Percentiles rank a stretch among this genome's conserved stretches.
Conservation (phyloP, 2,113 vertebrate genomes). For the Gasterosteus nipponicus region DNA sequence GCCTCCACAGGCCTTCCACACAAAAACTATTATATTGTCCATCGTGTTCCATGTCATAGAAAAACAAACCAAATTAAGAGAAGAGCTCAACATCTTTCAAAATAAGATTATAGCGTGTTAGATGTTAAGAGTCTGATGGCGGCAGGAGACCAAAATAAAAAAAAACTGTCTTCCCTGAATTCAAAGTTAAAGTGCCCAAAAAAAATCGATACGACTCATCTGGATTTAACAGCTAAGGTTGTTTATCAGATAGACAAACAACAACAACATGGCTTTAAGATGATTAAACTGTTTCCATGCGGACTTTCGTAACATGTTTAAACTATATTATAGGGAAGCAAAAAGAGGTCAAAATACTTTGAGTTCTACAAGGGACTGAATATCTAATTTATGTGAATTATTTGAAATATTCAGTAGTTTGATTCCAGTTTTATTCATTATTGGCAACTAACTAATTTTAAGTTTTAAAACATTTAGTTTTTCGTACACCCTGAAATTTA, state of each 20-base stretch:
- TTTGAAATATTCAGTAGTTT: not conserved
- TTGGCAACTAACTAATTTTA: not conserved
- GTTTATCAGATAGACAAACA: slow-evolving; percentile 32
- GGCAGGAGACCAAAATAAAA: slow-evolving; percentile 4
- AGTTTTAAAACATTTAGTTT: not conserved
- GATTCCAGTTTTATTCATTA: not conserved
- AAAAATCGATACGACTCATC: slow-evolving; percentile 25
- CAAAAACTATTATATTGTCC: too few relatives aligned
- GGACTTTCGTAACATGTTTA: slow-evolving; percentile 33
- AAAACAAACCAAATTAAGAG: too few relatives aligned
- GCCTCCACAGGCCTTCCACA: not conserved
- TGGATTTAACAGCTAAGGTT: slow-evolving; percentile 30
- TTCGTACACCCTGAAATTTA: too few relatives aligned
- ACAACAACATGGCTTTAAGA: slow-evolving; percentile 39
- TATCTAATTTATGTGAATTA: not conserved
- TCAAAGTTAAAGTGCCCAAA: slow-evolving; percentile 79
- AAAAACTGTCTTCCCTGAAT: slow-evolving; percentile 75
- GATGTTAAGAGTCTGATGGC: slow-evolving; percentile 32
- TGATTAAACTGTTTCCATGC: slow-evolving; percentile 33
- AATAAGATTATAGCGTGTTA: slow-evolving; percentile 34
- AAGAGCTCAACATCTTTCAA: not conserved
- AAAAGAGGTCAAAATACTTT: slow-evolving; percentile 24
- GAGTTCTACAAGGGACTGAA: not conserved
- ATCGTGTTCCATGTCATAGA: too few relatives aligned
- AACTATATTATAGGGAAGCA: slow-evolving; percentile 30